These are phyloP conservation scores for Butorides virescens DNA, from an alignment of 2,113 vertebrate species.

Conservation along the genomic window DNA sequence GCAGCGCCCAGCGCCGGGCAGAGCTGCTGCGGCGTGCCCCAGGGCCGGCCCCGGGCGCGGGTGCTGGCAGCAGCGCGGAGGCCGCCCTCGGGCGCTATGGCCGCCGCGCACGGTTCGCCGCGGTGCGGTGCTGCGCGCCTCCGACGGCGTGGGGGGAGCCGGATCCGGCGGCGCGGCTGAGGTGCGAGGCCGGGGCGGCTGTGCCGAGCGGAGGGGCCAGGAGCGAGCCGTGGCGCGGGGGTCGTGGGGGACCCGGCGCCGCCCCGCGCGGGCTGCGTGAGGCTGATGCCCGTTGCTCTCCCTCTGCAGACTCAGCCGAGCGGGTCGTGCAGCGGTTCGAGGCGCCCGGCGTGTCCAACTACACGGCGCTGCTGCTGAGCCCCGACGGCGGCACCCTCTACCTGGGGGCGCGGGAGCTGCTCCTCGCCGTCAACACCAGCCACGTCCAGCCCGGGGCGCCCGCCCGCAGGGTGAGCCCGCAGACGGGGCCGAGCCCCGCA, in stretches of 20 bases:
- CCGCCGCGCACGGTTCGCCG: rapidly evolving
- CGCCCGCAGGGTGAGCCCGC: slow-evolving; percentile 78
- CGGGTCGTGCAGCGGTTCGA: slow-evolving; percentile 78
- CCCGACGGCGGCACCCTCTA: slow-evolving; percentile 81
- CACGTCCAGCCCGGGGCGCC: slow-evolving; percentile 48
- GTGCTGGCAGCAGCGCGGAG: neutral
- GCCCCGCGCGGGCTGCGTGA: rapidly evolving
- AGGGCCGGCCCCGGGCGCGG: neutral
- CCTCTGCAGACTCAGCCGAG: slow-evolving; percentile 67
- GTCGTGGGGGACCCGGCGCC: neutral
- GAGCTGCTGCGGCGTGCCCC: neutral
- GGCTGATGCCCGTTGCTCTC: neutral
- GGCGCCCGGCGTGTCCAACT: slow-evolving; percentile 78
- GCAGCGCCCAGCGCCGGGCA: rapidly evolving
- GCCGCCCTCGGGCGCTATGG: rapidly evolving
- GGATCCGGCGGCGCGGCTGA: rapidly evolving
- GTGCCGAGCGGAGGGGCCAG: neutral
- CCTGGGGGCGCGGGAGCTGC: slow-evolving; percentile 84
- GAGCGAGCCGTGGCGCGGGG: rapidly evolving
- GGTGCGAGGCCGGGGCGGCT: neutral
- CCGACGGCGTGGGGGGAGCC: neutral
- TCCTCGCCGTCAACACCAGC: slow-evolving; percentile 82
- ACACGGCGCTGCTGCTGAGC: slow-evolving; percentile 87
- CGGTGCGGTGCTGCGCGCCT: neutral
- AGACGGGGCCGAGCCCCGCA: rapidly evolving